Percentiles rank a stretch among this genome's conserved stretches.
Conservation (phyloP, 2,797 vertebrate genomes). For the Delichon dasypus region DNA sequence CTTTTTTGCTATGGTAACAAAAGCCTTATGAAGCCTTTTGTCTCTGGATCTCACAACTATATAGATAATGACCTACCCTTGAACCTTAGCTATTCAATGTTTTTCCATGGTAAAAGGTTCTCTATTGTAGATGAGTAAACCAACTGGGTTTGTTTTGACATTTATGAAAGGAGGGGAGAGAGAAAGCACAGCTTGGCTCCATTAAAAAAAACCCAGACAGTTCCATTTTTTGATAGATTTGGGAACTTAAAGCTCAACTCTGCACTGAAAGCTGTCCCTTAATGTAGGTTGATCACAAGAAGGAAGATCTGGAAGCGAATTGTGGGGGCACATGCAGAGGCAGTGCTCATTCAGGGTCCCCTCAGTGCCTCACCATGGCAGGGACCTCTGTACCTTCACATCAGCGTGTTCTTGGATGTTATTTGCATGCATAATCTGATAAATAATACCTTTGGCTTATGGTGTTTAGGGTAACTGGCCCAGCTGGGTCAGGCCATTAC, state of each 20-base stretch:
- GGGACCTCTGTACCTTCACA: neutral
- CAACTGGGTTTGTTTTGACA: neutral
- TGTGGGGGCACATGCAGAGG: neutral
- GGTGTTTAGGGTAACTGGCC: neutral
- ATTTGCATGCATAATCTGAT: neutral
- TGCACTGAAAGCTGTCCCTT: neutral
- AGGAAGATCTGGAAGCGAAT: neutral
- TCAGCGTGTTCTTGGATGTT: accelerated
- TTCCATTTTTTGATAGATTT: neutral
- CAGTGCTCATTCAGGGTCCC: neutral
- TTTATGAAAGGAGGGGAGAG: neutral
- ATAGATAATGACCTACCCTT: neutral
- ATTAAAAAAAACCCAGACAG: neutral
- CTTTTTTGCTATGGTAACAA: neutral
- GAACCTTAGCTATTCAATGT: neutral
- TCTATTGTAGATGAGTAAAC: neutral
- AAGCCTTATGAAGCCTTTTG: neutral
- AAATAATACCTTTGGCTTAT: neutral
- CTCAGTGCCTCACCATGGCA: accelerated
- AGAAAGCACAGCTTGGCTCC: neutral
- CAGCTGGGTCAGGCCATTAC: neutral
- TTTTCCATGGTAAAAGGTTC: neutral
- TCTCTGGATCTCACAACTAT: neutral
- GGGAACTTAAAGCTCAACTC: neutral
- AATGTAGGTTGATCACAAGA: neutral